Conservation (phyloP, 37 sponge, comb jelly and placozoan species). For the Eunapius fragilis region DNA sequence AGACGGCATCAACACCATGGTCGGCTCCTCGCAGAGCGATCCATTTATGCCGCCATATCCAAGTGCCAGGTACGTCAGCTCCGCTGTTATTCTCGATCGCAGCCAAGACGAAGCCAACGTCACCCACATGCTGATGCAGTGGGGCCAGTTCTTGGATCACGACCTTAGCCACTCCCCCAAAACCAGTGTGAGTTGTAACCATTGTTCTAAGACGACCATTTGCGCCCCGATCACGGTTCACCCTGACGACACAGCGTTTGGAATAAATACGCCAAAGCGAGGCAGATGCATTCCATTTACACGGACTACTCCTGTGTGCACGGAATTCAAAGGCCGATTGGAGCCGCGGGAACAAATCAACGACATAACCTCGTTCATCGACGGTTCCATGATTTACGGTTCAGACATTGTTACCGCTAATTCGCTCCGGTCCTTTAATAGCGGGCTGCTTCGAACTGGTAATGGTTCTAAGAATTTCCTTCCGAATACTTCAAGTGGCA, state of each 20-base stretch:
- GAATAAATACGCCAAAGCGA: neutral
- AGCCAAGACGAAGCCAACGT: neutral
- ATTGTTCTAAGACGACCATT: conserved; percentile 20
- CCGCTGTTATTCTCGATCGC: conserved; percentile 5
- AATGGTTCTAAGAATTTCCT: neutral
- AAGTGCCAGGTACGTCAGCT: conserved; percentile 45
- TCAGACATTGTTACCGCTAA: neutral
- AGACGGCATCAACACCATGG: conserved; percentile 20
- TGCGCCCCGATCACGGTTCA: conserved; percentile 62
- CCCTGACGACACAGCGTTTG: conserved; percentile 28
- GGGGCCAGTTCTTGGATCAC: conserved; percentile 84
- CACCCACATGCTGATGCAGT: conserved; percentile 83
- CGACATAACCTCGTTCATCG: conserved; percentile 61
- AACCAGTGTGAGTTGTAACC: conserved; percentile 9
- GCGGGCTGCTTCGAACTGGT: neutral
- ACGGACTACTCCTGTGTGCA: conserved; percentile 5
- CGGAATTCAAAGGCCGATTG: neutral
- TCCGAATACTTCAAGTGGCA: conserved; percentile 11
- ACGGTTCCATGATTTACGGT: conserved; percentile 66
- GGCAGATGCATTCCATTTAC: conserved; percentile 49
- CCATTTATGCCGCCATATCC: conserved; percentile 31
- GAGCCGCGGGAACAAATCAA: conserved; percentile 61
- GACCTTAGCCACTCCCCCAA: conserved; percentile 73
- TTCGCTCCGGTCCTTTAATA: neutral
- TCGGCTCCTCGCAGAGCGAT: conserved; percentile 42